phyloP scores from a whole-genome alignment of 2,797 vertebrate species.

The Chaetodon trifasciatus region DNA sequence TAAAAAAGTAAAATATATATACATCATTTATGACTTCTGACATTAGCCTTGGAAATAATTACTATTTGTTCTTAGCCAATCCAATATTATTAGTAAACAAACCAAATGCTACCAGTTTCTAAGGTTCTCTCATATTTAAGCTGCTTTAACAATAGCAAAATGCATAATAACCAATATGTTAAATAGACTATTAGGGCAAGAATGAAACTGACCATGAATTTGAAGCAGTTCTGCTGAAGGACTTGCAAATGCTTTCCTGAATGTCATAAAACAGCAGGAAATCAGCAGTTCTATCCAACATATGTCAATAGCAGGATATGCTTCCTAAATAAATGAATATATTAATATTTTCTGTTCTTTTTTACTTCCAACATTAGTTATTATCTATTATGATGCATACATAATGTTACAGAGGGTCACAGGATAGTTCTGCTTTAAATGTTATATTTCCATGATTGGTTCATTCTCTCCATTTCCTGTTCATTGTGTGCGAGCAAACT shows the following conservation, averaged over 20 bases:
- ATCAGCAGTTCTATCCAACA: constrained; percentile 60
- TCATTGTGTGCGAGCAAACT: constrained; percentile 83
- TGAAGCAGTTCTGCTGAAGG: constrained; percentile 36
- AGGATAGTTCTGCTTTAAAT: constrained; percentile 79
- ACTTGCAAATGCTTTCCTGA: constrained; percentile 52
- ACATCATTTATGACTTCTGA: neutral
- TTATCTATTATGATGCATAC: constrained; percentile 79
- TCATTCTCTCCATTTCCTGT: constrained; percentile 86
- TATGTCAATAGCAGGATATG: constrained; percentile 63
- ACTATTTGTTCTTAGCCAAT: constrained; percentile 19
- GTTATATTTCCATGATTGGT: constrained; percentile 87
- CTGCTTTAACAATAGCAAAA: constrained; percentile 13
- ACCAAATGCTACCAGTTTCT: constrained; percentile 3
- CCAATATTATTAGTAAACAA: constrained; percentile 20
- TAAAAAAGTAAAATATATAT: neutral
- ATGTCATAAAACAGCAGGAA: constrained; percentile 72
- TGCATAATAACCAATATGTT: constrained; percentile 10
- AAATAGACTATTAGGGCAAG: constrained; percentile 19
- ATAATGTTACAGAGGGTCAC: constrained; percentile 73
- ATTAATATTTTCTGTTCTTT: constrained; percentile 68
- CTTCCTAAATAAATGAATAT: constrained; percentile 77
- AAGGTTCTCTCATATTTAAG: constrained; percentile 9
- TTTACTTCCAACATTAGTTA: constrained; percentile 65
- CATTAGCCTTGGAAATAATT: constrained; percentile 4
- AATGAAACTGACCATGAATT: constrained; percentile 58